These are phyloP conservation scores for Cosmia trapezina DNA, from an alignment of 2,888 invertebrate genomes.

Conservation along the genomic window DNA sequence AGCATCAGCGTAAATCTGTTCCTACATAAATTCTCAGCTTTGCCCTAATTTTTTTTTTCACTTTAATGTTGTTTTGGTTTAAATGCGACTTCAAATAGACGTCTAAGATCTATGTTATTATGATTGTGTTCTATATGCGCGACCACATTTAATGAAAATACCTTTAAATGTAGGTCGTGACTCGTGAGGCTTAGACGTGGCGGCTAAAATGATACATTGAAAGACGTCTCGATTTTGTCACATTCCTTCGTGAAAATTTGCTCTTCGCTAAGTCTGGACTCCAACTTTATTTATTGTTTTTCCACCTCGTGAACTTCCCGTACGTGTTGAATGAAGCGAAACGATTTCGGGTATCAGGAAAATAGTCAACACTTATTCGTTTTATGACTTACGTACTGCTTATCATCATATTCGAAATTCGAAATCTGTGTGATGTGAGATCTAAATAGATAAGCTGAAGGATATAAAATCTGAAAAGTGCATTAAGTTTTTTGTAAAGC, in stretches of 20 bases:
- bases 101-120: conserved; percentile 34
- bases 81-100: conserved; percentile 48
- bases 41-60: conserved; percentile 49
- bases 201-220: neutral
- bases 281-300: conserved; percentile 27
- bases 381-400: neutral
- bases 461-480: neutral
- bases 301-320: conserved; percentile 3
- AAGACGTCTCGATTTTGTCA: conserved; percentile 28
- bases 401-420: neutral
- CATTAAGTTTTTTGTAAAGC: neutral
- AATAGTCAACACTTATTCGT: neutral
- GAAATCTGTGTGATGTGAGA: neutral
- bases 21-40: conserved; percentile 46
- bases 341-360: neutral
- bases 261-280: conserved; percentile 1
- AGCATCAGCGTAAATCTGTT: conserved; percentile 44
- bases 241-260: conserved; percentile 4
- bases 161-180: conserved; percentile 32
- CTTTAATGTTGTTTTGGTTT: conserved; percentile 44
- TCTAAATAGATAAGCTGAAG: neutral
- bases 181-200: conserved; percentile 16
- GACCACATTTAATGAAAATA: conserved; percentile 39
- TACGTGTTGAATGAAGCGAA: conserved; percentile 10
- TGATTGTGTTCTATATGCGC: conserved; percentile 46